Percentiles rank a stretch among this genome's conserved stretches.
Conservation (phyloP, 2,888 invertebrate genomes). For the Drosophila tripunctata region DNA sequence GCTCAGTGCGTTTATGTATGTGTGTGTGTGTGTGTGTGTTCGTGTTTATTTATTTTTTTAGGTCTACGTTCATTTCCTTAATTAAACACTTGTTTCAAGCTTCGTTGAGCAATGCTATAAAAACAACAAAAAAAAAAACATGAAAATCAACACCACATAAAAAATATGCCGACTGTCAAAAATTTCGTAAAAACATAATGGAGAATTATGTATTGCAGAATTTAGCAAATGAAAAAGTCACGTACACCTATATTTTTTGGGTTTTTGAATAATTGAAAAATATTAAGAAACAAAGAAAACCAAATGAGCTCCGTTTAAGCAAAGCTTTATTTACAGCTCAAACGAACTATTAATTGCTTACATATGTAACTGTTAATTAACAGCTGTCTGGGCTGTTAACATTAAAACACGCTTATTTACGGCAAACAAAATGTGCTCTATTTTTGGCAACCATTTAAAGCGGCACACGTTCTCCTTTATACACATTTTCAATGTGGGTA, state of each 20-base stretch:
- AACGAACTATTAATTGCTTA: constrained; percentile 8
- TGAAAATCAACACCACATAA: constrained; percentile 10
- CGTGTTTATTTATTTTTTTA: constrained; percentile 53
- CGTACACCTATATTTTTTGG: constrained; percentile 15
- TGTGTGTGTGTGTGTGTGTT: constrained; percentile 13
- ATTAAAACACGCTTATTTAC: neutral
- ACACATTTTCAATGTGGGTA: no score
- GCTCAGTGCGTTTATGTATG: constrained; percentile 9
- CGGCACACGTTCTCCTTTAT: neutral
- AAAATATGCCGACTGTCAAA: constrained; percentile 31
- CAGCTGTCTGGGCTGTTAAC: neutral
- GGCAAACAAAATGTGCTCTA: neutral
- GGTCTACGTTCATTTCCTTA: constrained; percentile 70
- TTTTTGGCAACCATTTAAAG: neutral
- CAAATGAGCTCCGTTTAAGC: neutral
- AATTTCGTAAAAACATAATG: constrained; percentile 22
- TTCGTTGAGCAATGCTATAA: constrained; percentile 58
- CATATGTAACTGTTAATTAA: constrained; percentile 16
- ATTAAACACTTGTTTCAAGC: constrained; percentile 80
- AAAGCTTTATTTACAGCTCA: constrained; percentile 5
- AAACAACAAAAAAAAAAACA: constrained; percentile 20
- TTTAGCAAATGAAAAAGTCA: constrained; percentile 34
- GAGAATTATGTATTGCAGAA: constrained; percentile 24
- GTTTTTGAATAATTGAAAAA: neutral
- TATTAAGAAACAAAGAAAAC: neutral